Conservation (phyloP, 2,888 invertebrate species). For the Rhodophaea formosa region DNA sequence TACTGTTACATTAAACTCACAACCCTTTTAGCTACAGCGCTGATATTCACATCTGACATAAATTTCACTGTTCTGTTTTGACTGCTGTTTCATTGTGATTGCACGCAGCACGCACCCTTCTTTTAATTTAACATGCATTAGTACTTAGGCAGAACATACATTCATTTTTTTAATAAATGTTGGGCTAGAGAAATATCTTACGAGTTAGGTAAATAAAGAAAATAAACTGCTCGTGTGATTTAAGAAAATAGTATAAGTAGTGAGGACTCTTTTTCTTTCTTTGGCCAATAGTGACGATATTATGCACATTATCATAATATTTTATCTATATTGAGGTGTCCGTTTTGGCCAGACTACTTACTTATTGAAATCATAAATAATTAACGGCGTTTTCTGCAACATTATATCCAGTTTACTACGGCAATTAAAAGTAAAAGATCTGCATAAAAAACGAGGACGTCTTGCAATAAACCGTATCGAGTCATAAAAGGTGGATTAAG, state of each 20-base stretch:
- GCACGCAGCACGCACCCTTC: not conserved
- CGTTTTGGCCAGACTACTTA: too few relatives aligned
- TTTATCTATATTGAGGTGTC: not conserved
- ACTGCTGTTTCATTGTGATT: not conserved
- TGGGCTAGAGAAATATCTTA: too few relatives aligned
- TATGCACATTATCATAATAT: too few relatives aligned
- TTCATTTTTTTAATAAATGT: too few relatives aligned
- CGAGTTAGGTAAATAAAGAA: too few relatives aligned
- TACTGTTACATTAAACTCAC: constrained; percentile 52
- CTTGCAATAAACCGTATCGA: constrained; percentile 45
- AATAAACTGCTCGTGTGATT: too few relatives aligned
- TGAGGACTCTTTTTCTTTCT: too few relatives aligned
- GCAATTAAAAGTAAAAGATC: constrained; percentile 39
- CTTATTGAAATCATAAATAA: constrained; percentile 27
- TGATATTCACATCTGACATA: constrained; percentile 40
- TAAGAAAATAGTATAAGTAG: too few relatives aligned
- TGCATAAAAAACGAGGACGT: constrained; percentile 40
- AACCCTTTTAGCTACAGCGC: constrained; percentile 55
- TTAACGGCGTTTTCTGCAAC: constrained; percentile 33
- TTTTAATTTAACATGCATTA: too few relatives aligned
- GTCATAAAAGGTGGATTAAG: constrained; percentile 45
- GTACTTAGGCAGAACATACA: too few relatives aligned
- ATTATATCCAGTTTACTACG: constrained; percentile 38
- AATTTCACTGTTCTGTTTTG: constrained; percentile 20
- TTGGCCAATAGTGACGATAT: too few relatives aligned